Base-by-base conservation (phyloP, 2,113 vertebrate genomes). In the Salvelinus alpinus region DNA sequence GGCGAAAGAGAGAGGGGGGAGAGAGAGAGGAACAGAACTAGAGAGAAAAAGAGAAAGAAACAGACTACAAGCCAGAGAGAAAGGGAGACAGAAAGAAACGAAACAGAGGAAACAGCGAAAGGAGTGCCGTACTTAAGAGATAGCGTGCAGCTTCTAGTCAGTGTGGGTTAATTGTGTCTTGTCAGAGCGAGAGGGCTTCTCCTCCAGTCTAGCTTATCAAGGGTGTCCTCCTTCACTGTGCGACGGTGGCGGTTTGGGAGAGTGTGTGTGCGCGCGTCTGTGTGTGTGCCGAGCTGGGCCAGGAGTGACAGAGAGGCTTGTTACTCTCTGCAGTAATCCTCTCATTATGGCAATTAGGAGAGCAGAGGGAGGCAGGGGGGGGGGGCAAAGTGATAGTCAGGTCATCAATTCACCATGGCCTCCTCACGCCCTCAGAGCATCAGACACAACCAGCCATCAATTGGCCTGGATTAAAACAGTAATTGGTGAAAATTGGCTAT, bases 301-400 rank as follows among this genome's bases (percentile, higher is more conserved):
- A 54, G 70, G 69, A 86, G 80, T 89, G 89, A 86, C 85, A 84
- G 83, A 86, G 87, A 76, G 80, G 84, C 79, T 82, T 44, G 38
- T 44, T 9, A 88, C 86, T 89, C 89, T 91, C 78, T 74, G 74
- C 78, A 82, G 84, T 92, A 92, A 92, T 92, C 91, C 87, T 72
- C 83, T 91, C 91, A 91, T 92, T 90, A 91, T 88, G 88, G 86
- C 91, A 90, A 91, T 91, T 91, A 92, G 80, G 38, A 72, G 75
- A 75, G 80, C 84, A 80, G 82, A 78, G 60, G 83, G 38, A 44
- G 79, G 79, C 73, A 73, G 76, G 74, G 65, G 68, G 65, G 68
- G 13, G 48, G 27, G 16, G 62, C 9, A 11, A 11, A 11, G 9
- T 48, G 57, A 25, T 24, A 84, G 70, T 24, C 75, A 13, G 25